Conservation (phyloP, 2,888 invertebrate species). For the Thymelicus lineola region DNA sequence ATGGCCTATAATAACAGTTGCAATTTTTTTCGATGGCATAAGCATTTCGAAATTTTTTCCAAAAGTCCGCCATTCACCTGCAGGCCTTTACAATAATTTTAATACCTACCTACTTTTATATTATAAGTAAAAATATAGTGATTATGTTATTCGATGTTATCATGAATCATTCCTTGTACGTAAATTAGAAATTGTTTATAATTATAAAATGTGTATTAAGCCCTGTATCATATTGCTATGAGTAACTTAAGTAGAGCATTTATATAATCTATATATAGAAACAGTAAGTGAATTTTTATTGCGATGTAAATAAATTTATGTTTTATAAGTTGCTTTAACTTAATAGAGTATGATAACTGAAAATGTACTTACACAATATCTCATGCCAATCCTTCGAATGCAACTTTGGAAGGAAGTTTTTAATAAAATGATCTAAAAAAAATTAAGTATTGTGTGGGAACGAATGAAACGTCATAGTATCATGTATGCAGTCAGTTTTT, state of each 20-base stretch:
- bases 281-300: slow-evolving; percentile 54
- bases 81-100: no score
- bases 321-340: slow-evolving; percentile 53
- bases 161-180: slow-evolving; percentile 30
- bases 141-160: neutral
- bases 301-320: slow-evolving; percentile 47
- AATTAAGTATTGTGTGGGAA: no score
- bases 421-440: no score
- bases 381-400: slow-evolving; percentile 59
- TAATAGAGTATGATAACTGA: slow-evolving; percentile 52
- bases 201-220: slow-evolving; percentile 57
- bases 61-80: no score
- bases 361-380: slow-evolving; percentile 50
- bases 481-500: no score
- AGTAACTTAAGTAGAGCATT: slow-evolving; percentile 56
- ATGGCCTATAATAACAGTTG: neutral
- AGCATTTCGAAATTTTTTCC: neutral
- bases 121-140: no score
- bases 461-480: no score
- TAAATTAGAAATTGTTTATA: slow-evolving; percentile 58
- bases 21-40: no score
- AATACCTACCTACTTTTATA: no score
- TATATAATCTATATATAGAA: slow-evolving; percentile 49
- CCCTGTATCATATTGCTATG: slow-evolving; percentile 70
- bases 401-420: slow-evolving; percentile 52